Percentiles rank a stretch among this genome's conserved stretches.
Evolutionary conservation across 2,888 invertebrate species (phyloP).

Genomic region (Ectropis crepuscularia): DNA sequence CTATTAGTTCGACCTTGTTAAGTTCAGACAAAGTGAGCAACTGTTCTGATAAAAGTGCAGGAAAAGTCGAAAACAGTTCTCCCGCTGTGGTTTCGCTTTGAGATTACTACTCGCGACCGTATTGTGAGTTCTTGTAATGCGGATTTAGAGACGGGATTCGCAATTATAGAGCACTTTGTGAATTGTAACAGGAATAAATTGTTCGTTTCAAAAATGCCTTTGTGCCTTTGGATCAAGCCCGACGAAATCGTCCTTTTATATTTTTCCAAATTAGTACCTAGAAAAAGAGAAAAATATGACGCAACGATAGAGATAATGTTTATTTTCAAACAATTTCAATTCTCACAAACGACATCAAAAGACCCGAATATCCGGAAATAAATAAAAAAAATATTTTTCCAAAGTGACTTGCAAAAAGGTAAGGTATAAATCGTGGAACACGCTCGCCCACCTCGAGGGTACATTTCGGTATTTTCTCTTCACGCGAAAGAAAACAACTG

Average conservation of each 20-base stretch:
- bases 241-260: slow-evolving; percentile 30
- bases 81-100: slow-evolving; percentile 33
- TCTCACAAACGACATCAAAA: slow-evolving; percentile 77
- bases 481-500: slow-evolving; percentile 78
- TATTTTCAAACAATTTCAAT: slow-evolving; percentile 66
- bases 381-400: slow-evolving; percentile 77
- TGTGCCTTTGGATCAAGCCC: slow-evolving; percentile 10
- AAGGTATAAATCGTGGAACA: slow-evolving; percentile 73
- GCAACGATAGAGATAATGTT: slow-evolving; percentile 54
- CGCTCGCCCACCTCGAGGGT: slow-evolving; percentile 73
- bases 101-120: slow-evolving; percentile 28
- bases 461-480: slow-evolving; percentile 72
- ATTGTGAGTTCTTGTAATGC: slow-evolving; percentile 25
- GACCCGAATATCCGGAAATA: slow-evolving; percentile 77
- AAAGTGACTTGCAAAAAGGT: slow-evolving; percentile 71
- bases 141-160: slow-evolving; percentile 28
- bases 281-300: slow-evolving; percentile 47
- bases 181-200: slow-evolving; percentile 25
- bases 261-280: slow-evolving; percentile 52
- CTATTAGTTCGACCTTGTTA: slow-evolving; percentile 79
- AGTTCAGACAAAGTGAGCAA: slow-evolving; percentile 74
- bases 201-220: slow-evolving; percentile 29
- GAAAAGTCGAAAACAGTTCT: slow-evolving; percentile 57
- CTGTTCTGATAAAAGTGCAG: slow-evolving; percentile 63
- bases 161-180: slow-evolving; percentile 29